These are phyloP conservation scores for Propithecus deckenii DNA, from an alignment of 2,797 vertebrate species.

Conservation along the genomic window DNA sequence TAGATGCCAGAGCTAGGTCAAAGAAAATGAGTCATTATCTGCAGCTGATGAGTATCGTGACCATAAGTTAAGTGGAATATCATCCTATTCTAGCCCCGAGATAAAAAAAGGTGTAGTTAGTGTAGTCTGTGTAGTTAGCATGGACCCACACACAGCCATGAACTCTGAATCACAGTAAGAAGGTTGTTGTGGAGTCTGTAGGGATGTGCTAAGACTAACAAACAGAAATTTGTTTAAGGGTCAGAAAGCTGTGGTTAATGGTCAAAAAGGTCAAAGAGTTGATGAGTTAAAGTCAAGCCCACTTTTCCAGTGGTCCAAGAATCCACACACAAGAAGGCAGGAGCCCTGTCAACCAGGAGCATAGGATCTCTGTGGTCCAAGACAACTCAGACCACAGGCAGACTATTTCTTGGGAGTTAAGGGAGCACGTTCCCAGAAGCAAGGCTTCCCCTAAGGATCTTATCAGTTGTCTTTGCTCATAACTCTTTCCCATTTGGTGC, in stretches of 20 bases:
- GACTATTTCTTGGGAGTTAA: neutral
- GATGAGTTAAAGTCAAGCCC: neutral
- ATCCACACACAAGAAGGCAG: neutral
- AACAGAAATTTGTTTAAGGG: neutral
- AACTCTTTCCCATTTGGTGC: neutral
- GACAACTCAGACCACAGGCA: neutral
- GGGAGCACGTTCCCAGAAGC: neutral
- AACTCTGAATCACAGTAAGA: neutral
- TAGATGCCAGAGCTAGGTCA: neutral
- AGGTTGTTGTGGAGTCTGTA: neutral
- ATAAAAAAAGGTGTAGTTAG: neutral
- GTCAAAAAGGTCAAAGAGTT: neutral
- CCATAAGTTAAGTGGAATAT: neutral
- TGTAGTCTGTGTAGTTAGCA: neutral
- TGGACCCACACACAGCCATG: neutral
- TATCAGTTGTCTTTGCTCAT: neutral
- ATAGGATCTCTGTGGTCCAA: neutral
- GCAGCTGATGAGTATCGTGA: neutral
- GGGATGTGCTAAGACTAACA: neutral
- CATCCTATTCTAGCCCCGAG: neutral
- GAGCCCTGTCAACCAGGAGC: neutral
- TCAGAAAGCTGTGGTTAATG: neutral
- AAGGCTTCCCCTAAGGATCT: neutral
- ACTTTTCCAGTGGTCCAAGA: neutral
- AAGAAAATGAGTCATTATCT: neutral